Base-by-base conservation (phyloP, 1,140 invertebrate species). In the Drosophila fuyamai region DNA sequence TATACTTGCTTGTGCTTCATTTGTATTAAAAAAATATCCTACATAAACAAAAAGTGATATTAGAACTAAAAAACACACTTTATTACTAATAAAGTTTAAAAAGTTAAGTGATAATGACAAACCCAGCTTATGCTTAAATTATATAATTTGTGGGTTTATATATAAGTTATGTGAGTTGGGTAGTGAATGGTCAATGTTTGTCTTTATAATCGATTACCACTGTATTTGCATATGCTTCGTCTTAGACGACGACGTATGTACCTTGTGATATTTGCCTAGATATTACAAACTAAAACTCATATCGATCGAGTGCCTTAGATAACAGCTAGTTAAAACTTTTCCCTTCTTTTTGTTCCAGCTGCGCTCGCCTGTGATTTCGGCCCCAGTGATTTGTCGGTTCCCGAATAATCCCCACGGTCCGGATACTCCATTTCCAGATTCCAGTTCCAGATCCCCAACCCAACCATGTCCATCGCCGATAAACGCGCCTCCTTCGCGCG, bases 401-500 rank as follows among this genome's bases (percentile, higher is more conserved):
- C 36, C 66, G 36, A 67, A n/a, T 7, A 43, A 53, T 41, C 16
- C 32, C 35, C 36, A 35, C 16, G 50, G 47, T 57, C 29, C 60
- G 51, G 47, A 61, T 38, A 23, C n/a, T n/a, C 32, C 58, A 57
- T 29, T 12, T 6, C 23, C 48, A 51, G 10, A n/a, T 6, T 1
- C n/a, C 32, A 12, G 14, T 36, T 14, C 40, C 35, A 18, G 40
- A 16, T 40, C 18, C 38, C 50, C 0, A 18, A 10, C 10, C 16
- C 14, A 62, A 51, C 27, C 61, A 86, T 86, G 83, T 86, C 83
- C 41, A 46, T 80, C 29, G 79, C 79, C 35, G 76, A 91, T 13
- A 91, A 89, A 73, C 88, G 92, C 54, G 89, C 85, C 50, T 90
- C 81, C 1, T 92, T 92, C 77, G 92, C 92, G 54, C 80, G 92